Conservation (phyloP, 2,888 invertebrate species). For the Rhodophaea formosa region DNA sequence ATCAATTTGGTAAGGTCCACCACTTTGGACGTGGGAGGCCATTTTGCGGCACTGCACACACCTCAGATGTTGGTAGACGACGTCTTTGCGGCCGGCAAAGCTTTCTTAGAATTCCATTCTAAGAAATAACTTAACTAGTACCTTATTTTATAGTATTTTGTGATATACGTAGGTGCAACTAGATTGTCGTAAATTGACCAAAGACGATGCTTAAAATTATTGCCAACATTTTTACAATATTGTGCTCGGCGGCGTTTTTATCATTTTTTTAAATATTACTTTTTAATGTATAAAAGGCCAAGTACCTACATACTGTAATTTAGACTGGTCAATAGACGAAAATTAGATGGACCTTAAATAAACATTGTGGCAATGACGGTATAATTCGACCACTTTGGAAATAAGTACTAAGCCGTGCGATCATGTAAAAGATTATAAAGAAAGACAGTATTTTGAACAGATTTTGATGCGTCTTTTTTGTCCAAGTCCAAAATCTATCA, state of each 20-base stretch:
- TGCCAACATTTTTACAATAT: too few species aligned
- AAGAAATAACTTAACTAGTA: slow-evolving; percentile 16
- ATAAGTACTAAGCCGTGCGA: too few species aligned
- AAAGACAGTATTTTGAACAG: too few species aligned
- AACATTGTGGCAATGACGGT: neutral
- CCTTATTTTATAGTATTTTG: neutral
- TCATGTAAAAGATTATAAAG: too few species aligned
- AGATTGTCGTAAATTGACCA: neutral
- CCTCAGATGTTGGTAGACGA: slow-evolving; percentile 87
- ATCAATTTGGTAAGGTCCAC: slow-evolving; percentile 85
- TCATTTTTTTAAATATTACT: too few species aligned
- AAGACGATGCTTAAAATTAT: neutral
- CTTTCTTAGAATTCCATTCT: slow-evolving; percentile 50
- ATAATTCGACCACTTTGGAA: too few species aligned
- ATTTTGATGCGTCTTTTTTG: too few species aligned
- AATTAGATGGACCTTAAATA: neutral
- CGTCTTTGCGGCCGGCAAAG: slow-evolving; percentile 48
- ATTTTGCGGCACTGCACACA: slow-evolving; percentile 91
- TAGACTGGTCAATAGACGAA: neutral
- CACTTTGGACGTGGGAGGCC: slow-evolving; percentile 86
- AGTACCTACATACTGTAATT: neutral
- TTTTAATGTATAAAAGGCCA: too few species aligned
- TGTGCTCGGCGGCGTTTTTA: too few species aligned
- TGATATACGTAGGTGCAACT: neutral
- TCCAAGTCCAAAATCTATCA: too few species aligned